These are phyloP conservation scores for Ylistrum balloti DNA, from an alignment of 1,140 invertebrate species.

Conservation along the genomic window DNA sequence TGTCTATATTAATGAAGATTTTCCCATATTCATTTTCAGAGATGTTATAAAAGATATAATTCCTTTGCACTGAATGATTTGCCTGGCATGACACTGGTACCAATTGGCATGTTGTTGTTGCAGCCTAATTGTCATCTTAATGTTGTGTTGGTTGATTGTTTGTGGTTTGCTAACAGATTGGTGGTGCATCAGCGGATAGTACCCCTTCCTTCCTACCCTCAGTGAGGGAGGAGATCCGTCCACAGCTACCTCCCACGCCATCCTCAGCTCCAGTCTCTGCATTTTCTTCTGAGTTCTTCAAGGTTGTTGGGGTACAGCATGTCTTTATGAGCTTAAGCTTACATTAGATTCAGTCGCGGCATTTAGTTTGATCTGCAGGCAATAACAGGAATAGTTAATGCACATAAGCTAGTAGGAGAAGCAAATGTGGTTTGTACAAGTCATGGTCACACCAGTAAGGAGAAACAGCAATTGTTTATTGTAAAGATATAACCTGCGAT, in stretches of 20 bases:
- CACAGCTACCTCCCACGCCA: conserved; percentile 49
- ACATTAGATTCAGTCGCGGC: no score
- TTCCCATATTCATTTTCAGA: neutral
- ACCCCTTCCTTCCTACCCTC: neutral
- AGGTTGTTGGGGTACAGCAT: conserved; percentile 61
- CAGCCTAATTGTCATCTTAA: neutral
- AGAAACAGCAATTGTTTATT: no score
- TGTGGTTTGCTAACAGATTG: conserved; percentile 38
- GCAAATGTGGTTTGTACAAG: no score
- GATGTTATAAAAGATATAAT: conserved; percentile 21
- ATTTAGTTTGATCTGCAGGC: no score
- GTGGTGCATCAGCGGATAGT: neutral
- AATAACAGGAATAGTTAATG: no score
- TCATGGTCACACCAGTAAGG: no score
- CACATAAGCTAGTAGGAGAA: no score
- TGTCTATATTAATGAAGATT: neutral
- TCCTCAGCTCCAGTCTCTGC: conserved; percentile 45
- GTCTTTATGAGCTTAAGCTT: neutral
- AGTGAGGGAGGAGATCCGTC: neutral
- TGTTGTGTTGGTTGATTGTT: neutral
- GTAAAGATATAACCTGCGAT: no score
- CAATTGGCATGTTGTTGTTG: neutral
- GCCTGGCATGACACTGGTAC: conserved; percentile 36
- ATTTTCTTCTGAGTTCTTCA: conserved; percentile 60
- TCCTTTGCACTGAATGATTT: conserved; percentile 34